Evolutionary conservation across 2,113 vertebrate genomes (phyloP), one percentile per base, ranked within the genome.

Genomic region (Rhinopomastus cyanomelas): DNA sequence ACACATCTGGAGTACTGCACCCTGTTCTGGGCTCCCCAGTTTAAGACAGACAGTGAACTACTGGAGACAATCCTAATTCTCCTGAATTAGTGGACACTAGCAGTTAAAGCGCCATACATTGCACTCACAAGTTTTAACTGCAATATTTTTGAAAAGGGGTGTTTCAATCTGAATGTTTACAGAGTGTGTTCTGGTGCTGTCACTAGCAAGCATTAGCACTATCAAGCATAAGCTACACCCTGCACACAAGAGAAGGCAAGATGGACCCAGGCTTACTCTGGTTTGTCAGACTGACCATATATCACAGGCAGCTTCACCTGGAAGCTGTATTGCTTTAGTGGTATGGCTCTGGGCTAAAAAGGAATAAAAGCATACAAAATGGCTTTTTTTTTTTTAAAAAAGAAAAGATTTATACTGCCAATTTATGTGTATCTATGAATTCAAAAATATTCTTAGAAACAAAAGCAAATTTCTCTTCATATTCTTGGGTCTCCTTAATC

Each of bases 331-430:
- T 60, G 4, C 16, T 56, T 75, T 46, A 44, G 12, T 65, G 27
- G 15, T 26, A 76, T 51, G 46, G 3, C 15, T 75, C 8, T 25
- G 7, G 15, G 15, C 15, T 66, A 39, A 61, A 84, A 81, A 71
- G 59, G 12, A 7, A 20, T 12, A 9, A 6, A 82, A 42, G 3
- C 23, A n/a, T 34, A 71, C 1, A 3, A 86, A 27, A 12, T 48
- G 46, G 6, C 20, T 46, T 46, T 46, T 46, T 48, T 30, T 16
- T 36, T 2, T 30, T 59, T 29, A 18, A 32, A 8, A 20, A 36
- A 4, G 55, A 1, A 72, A 82, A 0, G 0, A 26, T 74, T 78
- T 69, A 21, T 53, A 51, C 14, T 39, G 21, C 3, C 2, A 71
- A 16, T 84, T 81, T 62, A 37, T 23, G 17, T 26, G 12, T 23